Percentiles rank a stretch among this genome's conserved stretches.
phyloP scores from a whole-genome alignment of 2,888 invertebrate genomes.

The Selenia dentaria region DNA sequence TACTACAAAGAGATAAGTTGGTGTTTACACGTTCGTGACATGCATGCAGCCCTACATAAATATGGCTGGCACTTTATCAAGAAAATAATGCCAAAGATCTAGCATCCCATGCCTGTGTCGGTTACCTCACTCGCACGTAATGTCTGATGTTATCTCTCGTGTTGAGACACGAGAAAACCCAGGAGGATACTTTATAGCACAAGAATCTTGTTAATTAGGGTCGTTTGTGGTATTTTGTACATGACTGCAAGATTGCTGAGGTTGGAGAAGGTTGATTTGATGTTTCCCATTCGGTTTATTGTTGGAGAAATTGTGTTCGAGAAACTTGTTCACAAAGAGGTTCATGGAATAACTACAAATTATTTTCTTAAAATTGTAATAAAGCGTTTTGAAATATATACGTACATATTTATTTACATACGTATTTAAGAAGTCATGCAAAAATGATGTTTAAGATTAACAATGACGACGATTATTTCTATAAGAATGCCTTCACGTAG shows the following conservation, averaged over 20 bases:
- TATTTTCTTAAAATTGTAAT: no score
- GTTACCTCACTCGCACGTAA: constrained; percentile 26
- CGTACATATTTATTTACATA: no score
- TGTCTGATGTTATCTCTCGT: constrained; percentile 26
- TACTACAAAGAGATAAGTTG: constrained; percentile 17
- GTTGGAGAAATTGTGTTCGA: no score
- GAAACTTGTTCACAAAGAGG: no score
- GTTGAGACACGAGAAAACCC: constrained; percentile 34
- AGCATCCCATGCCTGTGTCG: constrained; percentile 27
- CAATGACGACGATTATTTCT: no score
- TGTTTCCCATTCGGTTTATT: no score
- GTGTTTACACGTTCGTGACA: no score
- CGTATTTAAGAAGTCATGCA: no score
- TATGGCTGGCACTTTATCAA: constrained; percentile 22
- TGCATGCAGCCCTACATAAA: constrained; percentile 26
- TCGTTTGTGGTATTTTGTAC: constrained; percentile 23
- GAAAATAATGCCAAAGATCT: constrained; percentile 30
- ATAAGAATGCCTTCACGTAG: no score
- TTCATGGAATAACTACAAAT: no score
- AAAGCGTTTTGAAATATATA: no score
- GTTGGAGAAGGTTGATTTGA: constrained; percentile 7
- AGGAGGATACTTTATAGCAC: constrained; percentile 24
- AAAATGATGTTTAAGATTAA: no score
- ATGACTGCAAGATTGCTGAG: constrained; percentile 21
- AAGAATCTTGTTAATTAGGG: constrained; percentile 25